phyloP scores from a whole-genome alignment of 1,140 invertebrate genomes.

The Halictus rubicundus region DNA sequence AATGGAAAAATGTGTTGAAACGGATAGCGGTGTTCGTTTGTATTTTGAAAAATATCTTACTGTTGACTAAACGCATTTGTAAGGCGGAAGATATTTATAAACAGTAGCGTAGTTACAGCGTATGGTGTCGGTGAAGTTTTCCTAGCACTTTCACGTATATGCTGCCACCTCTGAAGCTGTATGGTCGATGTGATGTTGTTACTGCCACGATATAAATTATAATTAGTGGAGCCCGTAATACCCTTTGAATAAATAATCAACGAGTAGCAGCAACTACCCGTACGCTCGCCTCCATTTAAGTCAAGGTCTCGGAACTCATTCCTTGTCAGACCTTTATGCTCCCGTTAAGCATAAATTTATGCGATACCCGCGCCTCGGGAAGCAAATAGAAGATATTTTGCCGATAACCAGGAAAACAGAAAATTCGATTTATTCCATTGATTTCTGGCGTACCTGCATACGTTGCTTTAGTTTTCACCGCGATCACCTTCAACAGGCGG shows the following conservation, averaged over 20 bases:
- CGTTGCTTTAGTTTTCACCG: not conserved
- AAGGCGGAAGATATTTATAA: constrained; percentile 11
- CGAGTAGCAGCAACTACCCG: constrained; percentile 70
- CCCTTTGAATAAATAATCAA: constrained; percentile 76
- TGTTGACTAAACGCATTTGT: not conserved
- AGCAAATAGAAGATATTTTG: not conserved
- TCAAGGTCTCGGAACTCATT: constrained; percentile 63
- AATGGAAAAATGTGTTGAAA: no score
- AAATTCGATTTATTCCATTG: not conserved
- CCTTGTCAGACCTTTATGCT: constrained; percentile 60
- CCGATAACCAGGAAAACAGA: not conserved
- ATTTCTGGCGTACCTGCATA: not conserved
- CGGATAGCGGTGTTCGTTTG: no score
- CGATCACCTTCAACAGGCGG: not conserved
- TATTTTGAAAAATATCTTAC: not conserved
- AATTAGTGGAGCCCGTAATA: constrained; percentile 76
- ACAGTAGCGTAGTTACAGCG: not conserved
- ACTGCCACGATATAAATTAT: constrained; percentile 77
- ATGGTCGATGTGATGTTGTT: constrained; percentile 71
- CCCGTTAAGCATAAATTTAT: constrained; percentile 54
- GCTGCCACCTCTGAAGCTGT: constrained; percentile 48
- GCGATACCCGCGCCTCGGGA: not conserved
- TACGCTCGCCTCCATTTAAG: constrained; percentile 73
- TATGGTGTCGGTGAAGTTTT: constrained; percentile 32
- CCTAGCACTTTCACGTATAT: constrained; percentile 37